Evolutionary conservation across 1,140 invertebrate species (phyloP), one percentile per base, ranked within the genome.

Genomic region (Drosophila kurseongensis): DNA sequence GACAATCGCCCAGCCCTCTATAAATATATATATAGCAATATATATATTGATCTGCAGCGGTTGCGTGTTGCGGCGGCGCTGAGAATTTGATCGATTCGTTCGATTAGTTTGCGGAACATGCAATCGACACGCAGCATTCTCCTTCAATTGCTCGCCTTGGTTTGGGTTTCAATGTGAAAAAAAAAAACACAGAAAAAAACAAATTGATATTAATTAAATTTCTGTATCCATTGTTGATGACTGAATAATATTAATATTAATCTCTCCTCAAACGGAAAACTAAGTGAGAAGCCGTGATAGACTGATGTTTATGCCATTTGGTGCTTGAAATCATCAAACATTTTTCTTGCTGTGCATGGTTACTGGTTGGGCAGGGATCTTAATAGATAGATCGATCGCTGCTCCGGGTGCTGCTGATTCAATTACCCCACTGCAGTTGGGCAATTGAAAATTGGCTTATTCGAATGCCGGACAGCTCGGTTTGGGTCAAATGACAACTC

Each of bases 1-100:
- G 59, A 41, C 59, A 71, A 67, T 58, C 65, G 62, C 45, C 63
- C 63, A 67, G 57, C 42, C 52, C 44, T 57, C 36, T 40, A 9
- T 23, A 58, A 42, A 61, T 56, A 59, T 12, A 54, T 16, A 13
- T 40, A 8, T n/a, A 35, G 10, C 10, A 9, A 32, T 8, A 9
- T 62, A 32, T 57, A 58, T 35, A 23, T 60, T 14, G 38, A 63
- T 75, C 32, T 52, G 52, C 42, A 5, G 65, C 61, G 73, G 78
- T 90, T 90, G 86, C 86, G 86, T 90, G 86, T 80, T 79, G 63
- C 56, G 50, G 54, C 57, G 60, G 67, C 58, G 78, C 82, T 80
- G 79, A 75, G 80, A 83, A 91, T 89, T 90, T 90, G 86, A 90
- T 90, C 86, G 88, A 90, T 90, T 90, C 83, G 82, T 90, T 90